Percentiles rank a stretch among this genome's conserved stretches.
Conservation (phyloP, 2,113 vertebrate genomes). For the Bettongia penicillata region DNA sequence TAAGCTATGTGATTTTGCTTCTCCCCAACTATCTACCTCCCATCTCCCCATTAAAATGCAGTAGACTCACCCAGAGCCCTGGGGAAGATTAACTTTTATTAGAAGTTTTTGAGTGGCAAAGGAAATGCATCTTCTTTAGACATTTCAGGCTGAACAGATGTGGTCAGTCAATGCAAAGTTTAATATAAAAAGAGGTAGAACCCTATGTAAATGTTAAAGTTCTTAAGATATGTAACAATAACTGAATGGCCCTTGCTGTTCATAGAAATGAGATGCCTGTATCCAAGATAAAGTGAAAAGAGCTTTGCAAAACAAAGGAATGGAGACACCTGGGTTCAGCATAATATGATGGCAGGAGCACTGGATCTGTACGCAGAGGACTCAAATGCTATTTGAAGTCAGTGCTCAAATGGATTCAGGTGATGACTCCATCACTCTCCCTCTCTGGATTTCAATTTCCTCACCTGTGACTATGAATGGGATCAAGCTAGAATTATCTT, state of each 20-base stretch:
- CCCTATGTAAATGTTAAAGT: conserved; percentile 28
- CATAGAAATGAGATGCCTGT: conserved; percentile 58
- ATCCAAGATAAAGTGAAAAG: neutral
- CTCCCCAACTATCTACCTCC: neutral
- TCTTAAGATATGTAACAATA: conserved; percentile 64
- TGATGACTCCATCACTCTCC: neutral
- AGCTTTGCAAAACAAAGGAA: neutral
- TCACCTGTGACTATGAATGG: neutral
- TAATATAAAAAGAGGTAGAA: conserved; percentile 60
- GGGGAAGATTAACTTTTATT: conserved; percentile 41
- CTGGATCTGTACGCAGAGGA: neutral
- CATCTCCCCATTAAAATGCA: conserved; percentile 30
- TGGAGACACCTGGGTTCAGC: neutral
- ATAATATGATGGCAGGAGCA: neutral
- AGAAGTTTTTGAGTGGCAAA: conserved; percentile 39
- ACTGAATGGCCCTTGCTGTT: conserved; percentile 27
- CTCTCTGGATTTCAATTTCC: neutral
- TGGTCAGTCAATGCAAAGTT: conserved; percentile 41
- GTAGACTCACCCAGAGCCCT: neutral
- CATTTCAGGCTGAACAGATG: conserved; percentile 22
- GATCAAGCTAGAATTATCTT: neutral
- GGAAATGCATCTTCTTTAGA: conserved; percentile 35
- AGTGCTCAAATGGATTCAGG: neutral
- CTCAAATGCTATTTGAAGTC: neutral
- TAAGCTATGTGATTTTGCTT: conserved; percentile 11